Percentiles rank a stretch among this genome's conserved stretches.
Evolutionary conservation across 2,113 vertebrate species (phyloP).

Genomic region (Herpailurus yagouaroundi): DNA sequence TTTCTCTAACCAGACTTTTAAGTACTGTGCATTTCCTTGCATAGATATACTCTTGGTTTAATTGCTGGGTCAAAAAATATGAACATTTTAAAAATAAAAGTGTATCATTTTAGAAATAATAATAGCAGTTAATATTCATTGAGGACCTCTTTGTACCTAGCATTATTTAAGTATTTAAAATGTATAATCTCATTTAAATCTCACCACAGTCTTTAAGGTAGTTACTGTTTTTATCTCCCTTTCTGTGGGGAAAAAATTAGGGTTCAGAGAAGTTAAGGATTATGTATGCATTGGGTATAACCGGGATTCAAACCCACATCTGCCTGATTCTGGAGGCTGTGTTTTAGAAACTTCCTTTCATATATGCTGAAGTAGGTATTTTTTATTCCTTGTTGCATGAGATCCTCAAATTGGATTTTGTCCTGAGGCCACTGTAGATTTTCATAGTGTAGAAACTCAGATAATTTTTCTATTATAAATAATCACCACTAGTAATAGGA

Average conservation of each 20-base stretch:
- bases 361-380: neutral
- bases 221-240: neutral
- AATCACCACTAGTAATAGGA: neutral
- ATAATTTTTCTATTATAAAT: constrained; percentile 43
- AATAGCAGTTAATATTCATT: neutral
- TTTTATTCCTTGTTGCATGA: constrained; percentile 6
- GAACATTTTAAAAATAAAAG: neutral
- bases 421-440: constrained; percentile 21
- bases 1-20: neutral
- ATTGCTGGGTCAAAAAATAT: neutral
- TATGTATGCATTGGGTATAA: neutral
- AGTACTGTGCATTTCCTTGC: neutral
- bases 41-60: neutral
- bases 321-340: neutral
- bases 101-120: neutral
- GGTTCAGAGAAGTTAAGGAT: constrained; percentile 12
- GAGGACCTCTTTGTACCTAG: neutral
- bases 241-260: neutral
- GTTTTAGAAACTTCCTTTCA: constrained; percentile 35
- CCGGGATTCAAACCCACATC: neutral
- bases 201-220: neutral
- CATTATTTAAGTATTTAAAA: constrained; percentile 16
- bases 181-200: neutral
- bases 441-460: constrained; percentile 36
- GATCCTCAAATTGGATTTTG: constrained; percentile 46